These are phyloP conservation scores for Prunella fulvescens DNA, from an alignment of 2,113 vertebrate species.

Conservation along the genomic window DNA sequence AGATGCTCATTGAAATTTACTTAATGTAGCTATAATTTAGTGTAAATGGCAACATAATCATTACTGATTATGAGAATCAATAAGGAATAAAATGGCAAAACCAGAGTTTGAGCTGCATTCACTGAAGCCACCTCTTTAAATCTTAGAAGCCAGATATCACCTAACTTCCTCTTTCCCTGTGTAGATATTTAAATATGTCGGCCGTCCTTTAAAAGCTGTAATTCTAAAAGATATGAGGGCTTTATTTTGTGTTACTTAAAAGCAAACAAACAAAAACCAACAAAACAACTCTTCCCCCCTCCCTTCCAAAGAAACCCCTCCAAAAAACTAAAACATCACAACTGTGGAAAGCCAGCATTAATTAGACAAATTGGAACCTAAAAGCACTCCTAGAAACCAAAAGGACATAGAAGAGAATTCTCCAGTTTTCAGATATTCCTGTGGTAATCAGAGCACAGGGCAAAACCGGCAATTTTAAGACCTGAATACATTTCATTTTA, in stretches of 20 bases:
- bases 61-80: background rate
- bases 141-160: background rate
- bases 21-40: background rate
- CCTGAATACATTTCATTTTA: background rate
- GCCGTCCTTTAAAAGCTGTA: background rate
- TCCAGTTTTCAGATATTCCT: background rate
- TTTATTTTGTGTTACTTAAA: background rate
- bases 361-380: background rate
- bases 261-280: background rate
- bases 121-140: background rate
- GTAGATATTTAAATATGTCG: background rate
- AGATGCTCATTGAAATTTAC: background rate
- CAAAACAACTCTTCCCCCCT: background rate
- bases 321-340: background rate
- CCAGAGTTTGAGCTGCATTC: background rate
- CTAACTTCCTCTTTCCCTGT: background rate
- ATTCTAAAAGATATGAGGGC: background rate
- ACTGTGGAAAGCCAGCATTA: background rate
- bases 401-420: background rate
- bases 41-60: background rate
- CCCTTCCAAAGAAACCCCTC: background rate
- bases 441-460: background rate
- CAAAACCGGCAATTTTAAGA: background rate
- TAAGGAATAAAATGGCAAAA: background rate
- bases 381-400: background rate